phyloP scores from a whole-genome alignment of 2,888 invertebrate species.

The Dicyrtoma fusca region DNA sequence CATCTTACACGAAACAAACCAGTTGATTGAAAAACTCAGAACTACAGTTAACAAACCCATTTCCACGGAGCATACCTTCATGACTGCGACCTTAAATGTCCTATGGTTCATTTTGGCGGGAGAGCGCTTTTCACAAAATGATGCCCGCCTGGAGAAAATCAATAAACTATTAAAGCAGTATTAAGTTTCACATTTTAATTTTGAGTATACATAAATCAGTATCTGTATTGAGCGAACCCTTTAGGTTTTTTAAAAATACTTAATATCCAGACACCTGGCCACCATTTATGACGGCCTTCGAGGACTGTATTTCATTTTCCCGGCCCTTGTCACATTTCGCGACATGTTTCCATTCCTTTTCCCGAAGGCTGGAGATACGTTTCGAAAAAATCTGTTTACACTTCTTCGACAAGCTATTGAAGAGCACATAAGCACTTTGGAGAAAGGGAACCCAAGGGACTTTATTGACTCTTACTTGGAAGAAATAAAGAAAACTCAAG shows the following conservation, averaged over 20 bases:
- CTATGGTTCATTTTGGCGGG: too few relatives aligned
- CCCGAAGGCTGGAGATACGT: background rate
- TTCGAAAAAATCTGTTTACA: slow-evolving; percentile 14
- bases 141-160: background rate
- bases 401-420: background rate
- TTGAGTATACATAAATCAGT: background rate
- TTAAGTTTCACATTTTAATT: background rate
- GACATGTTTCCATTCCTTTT: background rate
- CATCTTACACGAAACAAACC: too few relatives aligned
- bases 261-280: too few relatives aligned
- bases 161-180: background rate
- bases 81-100: too few relatives aligned
- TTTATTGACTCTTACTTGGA: slow-evolving; percentile 25
- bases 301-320: background rate
- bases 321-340: background rate
- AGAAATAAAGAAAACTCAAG: background rate
- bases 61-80: too few relatives aligned
- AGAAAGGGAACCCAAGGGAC: slow-evolving; percentile 11
- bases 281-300: too few relatives aligned
- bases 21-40: too few relatives aligned
- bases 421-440: background rate
- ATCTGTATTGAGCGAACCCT: too few relatives aligned
- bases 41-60: too few relatives aligned
- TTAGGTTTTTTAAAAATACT: too few relatives aligned
- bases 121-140: too few relatives aligned